Percentiles rank a stretch among this genome's conserved stretches.
phyloP scores from a whole-genome alignment of 2,797 vertebrate genomes.

The Acanthurus lineatus region DNA sequence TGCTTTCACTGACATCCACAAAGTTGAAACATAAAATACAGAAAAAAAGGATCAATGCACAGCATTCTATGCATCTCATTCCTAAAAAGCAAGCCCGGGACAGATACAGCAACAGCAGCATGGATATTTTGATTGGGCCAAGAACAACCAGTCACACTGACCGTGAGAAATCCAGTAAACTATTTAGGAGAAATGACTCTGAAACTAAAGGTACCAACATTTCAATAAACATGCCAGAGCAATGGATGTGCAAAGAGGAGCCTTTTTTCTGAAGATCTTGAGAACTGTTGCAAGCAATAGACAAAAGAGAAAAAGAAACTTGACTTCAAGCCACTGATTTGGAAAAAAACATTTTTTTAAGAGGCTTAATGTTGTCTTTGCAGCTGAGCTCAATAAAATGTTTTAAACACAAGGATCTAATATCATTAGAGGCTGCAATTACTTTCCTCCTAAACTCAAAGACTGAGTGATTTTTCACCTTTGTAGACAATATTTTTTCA shows the following conservation, averaged over 20 bases:
- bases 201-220: conserved; percentile 62
- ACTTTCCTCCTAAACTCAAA: conserved; percentile 62
- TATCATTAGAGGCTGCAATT: conserved; percentile 64
- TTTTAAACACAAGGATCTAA: conserved; percentile 53
- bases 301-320: conserved; percentile 39
- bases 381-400: conserved; percentile 40
- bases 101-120: conserved; percentile 62
- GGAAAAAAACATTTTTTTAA: conserved; percentile 38
- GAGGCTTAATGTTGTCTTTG: conserved; percentile 39
- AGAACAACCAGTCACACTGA: conserved; percentile 66
- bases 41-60: conserved; percentile 70
- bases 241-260: conserved; percentile 82
- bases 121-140: conserved; percentile 53
- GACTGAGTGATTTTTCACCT: conserved; percentile 76
- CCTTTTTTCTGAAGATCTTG: conserved; percentile 66
- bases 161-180: conserved; percentile 65
- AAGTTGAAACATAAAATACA: conserved; percentile 79
- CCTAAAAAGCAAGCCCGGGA: conserved; percentile 64
- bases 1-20: conserved; percentile 59
- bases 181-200: conserved; percentile 63
- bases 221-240: conserved; percentile 75
- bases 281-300: conserved; percentile 43
- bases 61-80: conserved; percentile 65
- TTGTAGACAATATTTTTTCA: conserved; percentile 67
- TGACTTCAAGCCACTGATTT: conserved; percentile 38